Evolutionary conservation across 2,888 invertebrate species (phyloP), one percentile per base, ranked within the genome.

Genomic region (Diaperis boleti): DNA sequence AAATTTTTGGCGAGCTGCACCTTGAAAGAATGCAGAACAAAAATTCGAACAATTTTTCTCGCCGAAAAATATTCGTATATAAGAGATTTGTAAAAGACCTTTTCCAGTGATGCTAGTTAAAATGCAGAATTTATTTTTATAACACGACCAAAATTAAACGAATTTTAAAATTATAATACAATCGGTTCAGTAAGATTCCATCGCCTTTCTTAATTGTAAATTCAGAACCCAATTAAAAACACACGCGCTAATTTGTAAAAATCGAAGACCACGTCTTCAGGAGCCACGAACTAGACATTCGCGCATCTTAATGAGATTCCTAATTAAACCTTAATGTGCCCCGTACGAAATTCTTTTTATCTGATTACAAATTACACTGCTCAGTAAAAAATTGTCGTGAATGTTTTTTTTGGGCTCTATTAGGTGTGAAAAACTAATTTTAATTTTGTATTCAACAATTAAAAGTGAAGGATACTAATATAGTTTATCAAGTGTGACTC

Each of bases 171-270:
- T 42, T 17, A 44, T 15, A 20, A 13, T 26, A 18, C 44, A 13
- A 11, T 11, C 18, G 11, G 2, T 2, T 1, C n/a, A 10, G 35
- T 7, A 13, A 37, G 18, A 37, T 50, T 50, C 11, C 37, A 37
- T 50, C 50, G 50, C 20, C 22, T 47, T 31, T 3, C 10, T 50
- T 50, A 50, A 42, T 42, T 33, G 62, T 42, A 57, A 49, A 62
- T 59, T 56, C 56, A 22, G 20, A 39, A 39, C 39, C 60, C 65
- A 67, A 64, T 67, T 67, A 67, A 68, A 68, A 68, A 66, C 61
- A 62, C 68, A 64, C 60, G 64, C 57, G 64, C 62, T 66, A 68
- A 68, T 68, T 68, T 68, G 66, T 66, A 68, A 66, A 64, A 68
- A 68, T 68, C 68, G 66, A 68, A 54, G 41, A 62, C 56, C 64